Base-by-base conservation (phyloP, 2,113 vertebrate species). In the Paramormyrops kingsleyae region DNA sequence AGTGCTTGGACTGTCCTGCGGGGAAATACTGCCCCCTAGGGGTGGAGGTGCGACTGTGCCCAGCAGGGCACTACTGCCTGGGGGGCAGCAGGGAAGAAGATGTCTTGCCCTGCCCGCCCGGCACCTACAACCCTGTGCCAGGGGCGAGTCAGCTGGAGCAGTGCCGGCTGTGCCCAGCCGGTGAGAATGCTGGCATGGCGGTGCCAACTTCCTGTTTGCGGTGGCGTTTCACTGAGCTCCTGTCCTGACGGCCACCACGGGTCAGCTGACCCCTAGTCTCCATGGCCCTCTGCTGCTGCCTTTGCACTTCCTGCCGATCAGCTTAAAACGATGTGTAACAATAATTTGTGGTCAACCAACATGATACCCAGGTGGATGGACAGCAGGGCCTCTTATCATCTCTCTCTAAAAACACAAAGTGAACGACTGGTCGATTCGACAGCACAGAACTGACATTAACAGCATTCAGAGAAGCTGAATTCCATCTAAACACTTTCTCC, bases 111-210 rank as follows among this genome's bases (percentile, higher is more conserved):
- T 97, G 97, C 91, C 96, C 96, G 15, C 96, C 96, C 50, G 96
- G 96, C 17, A 97, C 94, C 12, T 97, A 95, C 95, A 97, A 93
- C 93, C 94, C 96, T 70, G 92, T 93, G 12, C 90, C 95, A 0
- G 96, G 96, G 31, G 93, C 95, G 89, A 96, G 95, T 92, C 94
- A 91, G 47, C 94, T 93, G 6, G 95, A 97, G 92, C 95, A 95
- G 91, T 97, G 96, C 94, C 95, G 94, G 89, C 95, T 94, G 87
- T 97, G 97, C 94, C 96, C 96, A 94, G 94, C 96, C 95, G 97
- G 97, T 98, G 93, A 95, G 90, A 42, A n/a, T 35, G 13, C 44
- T 70, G 49, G 85, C n/a, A 52, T 53, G 49, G 47, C 13, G 15
- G 21, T 39, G 5, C 35, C 59, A 39, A 19, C 27, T 17, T 52